Base-by-base conservation (phyloP, 2,888 invertebrate genomes). In the Hemaris fuciformis region DNA sequence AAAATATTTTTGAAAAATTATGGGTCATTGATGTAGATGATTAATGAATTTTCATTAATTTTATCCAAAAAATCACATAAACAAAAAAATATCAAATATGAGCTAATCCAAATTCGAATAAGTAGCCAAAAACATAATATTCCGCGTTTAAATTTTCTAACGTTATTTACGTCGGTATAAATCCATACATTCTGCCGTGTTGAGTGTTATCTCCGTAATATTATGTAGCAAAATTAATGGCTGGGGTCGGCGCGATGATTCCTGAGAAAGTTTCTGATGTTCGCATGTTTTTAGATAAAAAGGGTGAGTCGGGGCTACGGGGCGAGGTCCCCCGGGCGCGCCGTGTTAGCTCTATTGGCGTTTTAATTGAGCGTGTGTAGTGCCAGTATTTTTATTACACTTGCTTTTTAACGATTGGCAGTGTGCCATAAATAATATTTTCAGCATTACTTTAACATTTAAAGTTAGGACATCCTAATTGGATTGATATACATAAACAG, bases 251-350 rank as follows among this genome's bases (percentile, higher is more conserved):
- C 69, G 74, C 83, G 84, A 87, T 86, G 88, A 88, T 87, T 85
- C 77, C 79, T 79, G 76, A 74, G 78, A 83, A 84, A 82, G 75
- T 83, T 82, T 79, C 77, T 64, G 73, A 88, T 86, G 89, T 88
- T 87, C 81, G 81, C 79, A 70, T 71, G 79, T 76, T 75, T 70
- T 66, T 70, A 73, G 84, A 86, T 88, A 88, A 88, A 89, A 90
- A 87, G 89, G 90, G 85, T 87, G 78, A 74, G 73, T 63, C 77
- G 48, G 74, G 79, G 80, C 84, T 87, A 86, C 79, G 78, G 75
- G 62, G 4, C 23, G 46, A 15, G n/a, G 27, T 18, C 53, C 27
- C 31, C 18, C 18, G 53, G 18, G 53, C 18, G 4, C 22, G 7
- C 46, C 46, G 27, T 62, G 60, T 61, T 61, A 43, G 38, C 25